A percentile compares a stretch with the other conserved stretches of the same genome.
Evolutionary conservation across 2,113 vertebrate genomes (phyloP).

Genomic region (Phrynocephalus versicolor): DNA sequence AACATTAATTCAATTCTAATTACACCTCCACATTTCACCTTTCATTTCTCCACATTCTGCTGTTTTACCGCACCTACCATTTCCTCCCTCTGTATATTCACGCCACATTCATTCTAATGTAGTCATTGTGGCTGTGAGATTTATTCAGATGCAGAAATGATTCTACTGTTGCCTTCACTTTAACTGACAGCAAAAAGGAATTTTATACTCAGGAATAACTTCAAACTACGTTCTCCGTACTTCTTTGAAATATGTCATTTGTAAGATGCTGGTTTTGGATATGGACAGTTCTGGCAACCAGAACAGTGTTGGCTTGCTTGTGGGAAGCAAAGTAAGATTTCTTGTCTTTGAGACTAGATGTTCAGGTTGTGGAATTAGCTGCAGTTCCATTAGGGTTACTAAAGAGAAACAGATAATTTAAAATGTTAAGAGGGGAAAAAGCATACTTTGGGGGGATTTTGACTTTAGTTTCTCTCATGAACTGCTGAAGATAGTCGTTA

Average conservation of each 20-base stretch:
- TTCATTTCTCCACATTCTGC: not conserved
- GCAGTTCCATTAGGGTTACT: constrained; percentile 12
- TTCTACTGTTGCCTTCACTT: not conserved
- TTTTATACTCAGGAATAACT: too few relatives aligned
- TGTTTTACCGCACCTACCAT: too few relatives aligned
- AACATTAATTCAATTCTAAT: not conserved
- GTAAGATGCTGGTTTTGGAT: too few relatives aligned
- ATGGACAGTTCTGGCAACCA: not conserved
- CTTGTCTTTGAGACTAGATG: not conserved
- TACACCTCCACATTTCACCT: not conserved
- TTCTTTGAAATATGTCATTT: too few relatives aligned
- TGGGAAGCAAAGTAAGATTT: not conserved
- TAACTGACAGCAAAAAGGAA: constrained; percentile 7
- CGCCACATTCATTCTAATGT: not conserved
- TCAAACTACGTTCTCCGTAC: too few relatives aligned
- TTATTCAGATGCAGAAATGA: not conserved
- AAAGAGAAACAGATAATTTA: not conserved
- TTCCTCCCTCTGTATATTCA: not conserved
- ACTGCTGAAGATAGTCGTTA: not conserved
- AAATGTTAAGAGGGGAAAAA: not conserved
- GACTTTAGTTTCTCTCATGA: not conserved
- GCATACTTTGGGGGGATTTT: not conserved
- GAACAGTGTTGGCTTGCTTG: not conserved
- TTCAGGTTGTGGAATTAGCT: not conserved
- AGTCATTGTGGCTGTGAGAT: not conserved